phyloP scores from a whole-genome alignment of 2,113 vertebrate genomes.

The Alosa alosa region DNA sequence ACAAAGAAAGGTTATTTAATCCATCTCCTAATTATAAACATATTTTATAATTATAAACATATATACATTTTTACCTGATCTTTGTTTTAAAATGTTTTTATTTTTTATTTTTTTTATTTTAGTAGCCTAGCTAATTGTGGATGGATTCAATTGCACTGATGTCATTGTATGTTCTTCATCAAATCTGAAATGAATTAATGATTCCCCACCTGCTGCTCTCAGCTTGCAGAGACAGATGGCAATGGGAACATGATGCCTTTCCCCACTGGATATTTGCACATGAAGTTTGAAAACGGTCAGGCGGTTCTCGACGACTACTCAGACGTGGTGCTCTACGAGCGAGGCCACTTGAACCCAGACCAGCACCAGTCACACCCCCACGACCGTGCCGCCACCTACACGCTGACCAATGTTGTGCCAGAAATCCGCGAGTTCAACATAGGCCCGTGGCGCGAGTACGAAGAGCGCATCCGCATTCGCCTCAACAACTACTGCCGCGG shows the following conservation, averaged over 20 bases:
- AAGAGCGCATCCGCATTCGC: conserved; percentile 61
- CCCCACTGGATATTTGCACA: conserved; percentile 61
- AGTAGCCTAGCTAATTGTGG: neutral
- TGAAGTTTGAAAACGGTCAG: conserved; percentile 70
- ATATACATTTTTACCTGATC: neutral
- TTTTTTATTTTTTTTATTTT: neutral
- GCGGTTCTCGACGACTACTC: conserved; percentile 67
- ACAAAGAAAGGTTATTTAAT: conserved; percentile 4
- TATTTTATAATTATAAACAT: no score
- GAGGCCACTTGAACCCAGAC: conserved; percentile 65
- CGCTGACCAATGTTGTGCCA: conserved; percentile 66
- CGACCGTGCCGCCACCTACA: conserved; percentile 71
- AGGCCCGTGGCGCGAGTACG: conserved; percentile 70
- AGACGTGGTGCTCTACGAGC: conserved; percentile 65
- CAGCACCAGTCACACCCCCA: conserved; percentile 66
- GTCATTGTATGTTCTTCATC: neutral
- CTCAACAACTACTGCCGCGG: conserved; percentile 71
- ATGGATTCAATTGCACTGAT: neutral
- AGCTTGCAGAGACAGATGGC: conserved; percentile 66
- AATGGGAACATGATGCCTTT: conserved; percentile 71
- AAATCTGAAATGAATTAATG: neutral
- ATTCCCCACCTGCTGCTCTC: conserved; percentile 20
- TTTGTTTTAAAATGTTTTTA: neutral
- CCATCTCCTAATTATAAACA: neutral
- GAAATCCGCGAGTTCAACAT: conserved; percentile 68